Percentiles rank a stretch among this genome's conserved stretches.
Evolutionary conservation across 1,140 invertebrate genomes (phyloP).

Genomic region (Aphidius gifuensis): DNA sequence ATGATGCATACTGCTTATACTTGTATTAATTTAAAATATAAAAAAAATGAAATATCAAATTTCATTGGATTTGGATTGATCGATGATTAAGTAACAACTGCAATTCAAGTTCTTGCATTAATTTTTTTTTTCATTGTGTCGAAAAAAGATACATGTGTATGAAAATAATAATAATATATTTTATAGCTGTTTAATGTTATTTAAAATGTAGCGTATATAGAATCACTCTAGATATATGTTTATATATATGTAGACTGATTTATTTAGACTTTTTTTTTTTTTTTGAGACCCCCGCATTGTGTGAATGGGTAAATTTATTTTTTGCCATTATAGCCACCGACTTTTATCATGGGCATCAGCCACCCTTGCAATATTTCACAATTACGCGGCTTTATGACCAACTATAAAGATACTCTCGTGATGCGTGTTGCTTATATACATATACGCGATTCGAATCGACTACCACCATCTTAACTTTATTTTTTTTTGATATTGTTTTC

Average conservation of each 20-base stretch:
- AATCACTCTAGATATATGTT: too few relatives aligned
- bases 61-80: too few relatives aligned
- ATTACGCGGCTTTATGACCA: slow-evolving; percentile 47
- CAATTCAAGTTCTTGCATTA: too few relatives aligned
- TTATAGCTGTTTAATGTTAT: too few relatives aligned
- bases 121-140: too few relatives aligned
- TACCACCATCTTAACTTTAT: slow-evolving; percentile 22
- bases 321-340: slow-evolving; percentile 4
- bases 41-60: background rate
- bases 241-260: slow-evolving; percentile 30
- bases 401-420: slow-evolving; percentile 46
- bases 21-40: background rate
- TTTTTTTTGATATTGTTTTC: background rate
- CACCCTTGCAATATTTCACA: slow-evolving; percentile 45
- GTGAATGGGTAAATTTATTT: too few relatives aligned
- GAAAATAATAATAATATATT: too few relatives aligned
- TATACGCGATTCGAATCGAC: background rate
- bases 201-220: too few relatives aligned
- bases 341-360: slow-evolving; percentile 38
- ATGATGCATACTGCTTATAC: too few relatives aligned
- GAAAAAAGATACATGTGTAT: background rate
- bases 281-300: slow-evolving; percentile 1
- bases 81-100: too few relatives aligned
- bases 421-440: slow-evolving; percentile 42
- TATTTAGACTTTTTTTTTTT: slow-evolving; percentile 35